Percentiles rank a stretch among this genome's conserved stretches.
phyloP scores from a whole-genome alignment of 2,113 vertebrate species.

The Chionis minor region DNA sequence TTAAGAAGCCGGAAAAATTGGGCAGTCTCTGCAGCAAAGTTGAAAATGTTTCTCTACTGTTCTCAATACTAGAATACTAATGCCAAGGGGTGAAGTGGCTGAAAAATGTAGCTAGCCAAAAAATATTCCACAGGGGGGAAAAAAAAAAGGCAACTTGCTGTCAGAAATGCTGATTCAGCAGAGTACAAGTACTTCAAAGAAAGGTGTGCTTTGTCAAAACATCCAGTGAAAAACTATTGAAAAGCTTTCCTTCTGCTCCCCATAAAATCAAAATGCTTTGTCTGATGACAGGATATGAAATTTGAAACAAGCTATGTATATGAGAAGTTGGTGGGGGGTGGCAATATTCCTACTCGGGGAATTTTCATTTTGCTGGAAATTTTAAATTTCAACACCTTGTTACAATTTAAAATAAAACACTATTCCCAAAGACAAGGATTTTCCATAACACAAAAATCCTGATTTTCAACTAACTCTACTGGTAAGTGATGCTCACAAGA shows the following conservation, averaged over 20 bases:
- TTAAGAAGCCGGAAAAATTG: not conserved
- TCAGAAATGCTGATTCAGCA: not conserved
- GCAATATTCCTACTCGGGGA: not conserved
- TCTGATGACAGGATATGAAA: not conserved
- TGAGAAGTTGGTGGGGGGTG: fast-evolving
- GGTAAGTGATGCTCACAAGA: not conserved
- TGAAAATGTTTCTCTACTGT: not conserved
- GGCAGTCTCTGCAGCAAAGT: not conserved
- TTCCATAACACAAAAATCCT: not conserved
- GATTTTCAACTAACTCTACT: not conserved
- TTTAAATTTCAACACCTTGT: not conserved
- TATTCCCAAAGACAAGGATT: fast-evolving
- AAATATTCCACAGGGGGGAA: not conserved
- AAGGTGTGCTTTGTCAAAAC: not conserved
- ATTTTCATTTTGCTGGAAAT: not conserved
- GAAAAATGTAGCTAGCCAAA: not conserved
- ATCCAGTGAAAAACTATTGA: not conserved
- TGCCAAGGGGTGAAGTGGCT: not conserved
- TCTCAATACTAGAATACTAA: conserved; percentile 18
- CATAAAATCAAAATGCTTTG: not conserved
- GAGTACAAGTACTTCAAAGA: not conserved
- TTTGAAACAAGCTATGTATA: not conserved
- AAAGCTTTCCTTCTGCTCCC: not conserved
- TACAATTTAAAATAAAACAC: not conserved
- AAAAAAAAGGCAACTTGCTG: not conserved